A percentile compares a stretch with the other conserved stretches of the same genome.
Evolutionary conservation across 1,140 invertebrate genomes (phyloP).

Genomic region (Monochamus saltuarius): DNA sequence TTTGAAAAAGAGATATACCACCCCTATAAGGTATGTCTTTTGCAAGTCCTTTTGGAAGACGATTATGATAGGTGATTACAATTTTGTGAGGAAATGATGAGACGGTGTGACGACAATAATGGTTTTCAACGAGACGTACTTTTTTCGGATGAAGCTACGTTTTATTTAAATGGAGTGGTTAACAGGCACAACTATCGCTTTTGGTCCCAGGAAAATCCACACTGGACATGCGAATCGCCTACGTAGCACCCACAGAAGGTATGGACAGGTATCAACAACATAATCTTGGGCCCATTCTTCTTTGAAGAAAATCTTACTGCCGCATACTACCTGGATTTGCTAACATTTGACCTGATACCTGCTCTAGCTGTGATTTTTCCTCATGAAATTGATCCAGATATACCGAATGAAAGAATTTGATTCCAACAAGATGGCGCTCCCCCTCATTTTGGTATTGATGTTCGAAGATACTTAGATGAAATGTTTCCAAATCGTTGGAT

Average conservation of each 20-base stretch:
- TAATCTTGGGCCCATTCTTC: conserved; percentile 21
- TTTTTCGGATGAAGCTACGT: conserved; percentile 7
- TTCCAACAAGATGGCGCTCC: conserved; percentile 20
- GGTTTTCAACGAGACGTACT: background rate
- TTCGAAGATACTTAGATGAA: background rate
- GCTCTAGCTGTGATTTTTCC: conserved; percentile 21
- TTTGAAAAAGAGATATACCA: conserved; percentile 3
- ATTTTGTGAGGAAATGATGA: background rate
- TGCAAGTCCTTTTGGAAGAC: conserved; percentile 14
- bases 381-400: conserved; percentile 20
- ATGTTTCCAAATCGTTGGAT: conserved; percentile 6
- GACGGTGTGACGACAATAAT: conserved; percentile 11
- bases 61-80: conserved; percentile 7
- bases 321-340: conserved; percentile 20
- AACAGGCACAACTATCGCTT: conserved; percentile 1
- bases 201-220: too few species aligned
- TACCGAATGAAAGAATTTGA: conserved; percentile 18
- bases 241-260: background rate
- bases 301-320: conserved; percentile 17
- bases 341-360: conserved; percentile 11
- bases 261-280: conserved; percentile 17
- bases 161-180: conserved; percentile 15
- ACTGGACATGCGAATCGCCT: too few species aligned
- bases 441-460: background rate
- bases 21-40: conserved; percentile 13